Percentiles rank a stretch among this genome's conserved stretches.
Evolutionary conservation across 1,140 invertebrate species (phyloP).

Genomic region (Rhizoglyphus robini): DNA sequence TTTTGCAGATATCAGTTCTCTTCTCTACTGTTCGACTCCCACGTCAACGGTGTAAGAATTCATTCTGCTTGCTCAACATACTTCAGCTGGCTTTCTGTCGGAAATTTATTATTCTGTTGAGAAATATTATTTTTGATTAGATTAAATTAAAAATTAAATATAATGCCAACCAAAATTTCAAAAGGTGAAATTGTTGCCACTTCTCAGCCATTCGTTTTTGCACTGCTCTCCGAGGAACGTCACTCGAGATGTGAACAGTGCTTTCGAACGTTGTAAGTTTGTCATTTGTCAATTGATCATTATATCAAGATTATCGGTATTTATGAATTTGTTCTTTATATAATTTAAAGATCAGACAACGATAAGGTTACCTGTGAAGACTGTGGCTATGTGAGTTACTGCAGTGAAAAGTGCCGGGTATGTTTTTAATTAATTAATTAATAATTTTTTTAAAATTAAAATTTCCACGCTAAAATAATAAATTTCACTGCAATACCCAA

Average conservation of each 20-base stretch:
- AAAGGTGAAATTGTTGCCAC: conserved; percentile 6
- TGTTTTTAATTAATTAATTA: too few relatives aligned
- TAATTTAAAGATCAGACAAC: background rate
- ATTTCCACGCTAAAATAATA: too few relatives aligned
- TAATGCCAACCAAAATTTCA: background rate
- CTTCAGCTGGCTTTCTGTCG: too few relatives aligned
- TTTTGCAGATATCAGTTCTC: too few relatives aligned
- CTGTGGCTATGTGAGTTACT: background rate
- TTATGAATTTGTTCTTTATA: conserved; percentile 4
- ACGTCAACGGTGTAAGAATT: too few relatives aligned
- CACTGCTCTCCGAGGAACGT: conserved; percentile 2
- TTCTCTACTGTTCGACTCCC: too few relatives aligned
- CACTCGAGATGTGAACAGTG: conserved; percentile 12
- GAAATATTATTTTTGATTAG: too few relatives aligned
- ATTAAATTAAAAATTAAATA: background rate
- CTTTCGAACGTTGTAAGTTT: conserved; percentile 16
- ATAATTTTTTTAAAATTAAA: too few relatives aligned
- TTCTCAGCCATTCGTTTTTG: conserved; percentile 18
- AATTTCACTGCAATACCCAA: too few relatives aligned
- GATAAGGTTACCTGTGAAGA: background rate
- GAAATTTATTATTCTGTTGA: too few relatives aligned
- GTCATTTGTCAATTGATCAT: too few relatives aligned
- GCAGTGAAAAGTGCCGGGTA: background rate
- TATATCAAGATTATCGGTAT: conserved; percentile 16
- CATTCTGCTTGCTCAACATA: too few relatives aligned